Evolutionary conservation across 2,888 invertebrate genomes (phyloP).

Genomic region (Pyrgus malvae): DNA sequence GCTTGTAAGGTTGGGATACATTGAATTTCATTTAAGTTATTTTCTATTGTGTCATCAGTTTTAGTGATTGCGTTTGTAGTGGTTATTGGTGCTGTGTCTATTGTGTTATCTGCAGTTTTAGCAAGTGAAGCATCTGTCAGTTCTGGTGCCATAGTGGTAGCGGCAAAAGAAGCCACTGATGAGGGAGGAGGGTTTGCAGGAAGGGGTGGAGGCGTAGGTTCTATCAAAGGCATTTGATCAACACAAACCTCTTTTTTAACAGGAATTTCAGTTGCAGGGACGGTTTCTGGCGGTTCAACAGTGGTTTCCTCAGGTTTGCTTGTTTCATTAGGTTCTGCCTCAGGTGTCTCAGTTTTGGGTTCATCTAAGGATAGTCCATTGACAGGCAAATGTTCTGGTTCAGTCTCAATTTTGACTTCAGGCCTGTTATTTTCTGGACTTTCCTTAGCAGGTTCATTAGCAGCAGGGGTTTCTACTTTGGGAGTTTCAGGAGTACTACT

Average conservation of each 20-base stretch:
- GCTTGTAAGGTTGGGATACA: conserved; percentile 5
- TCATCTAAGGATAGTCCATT: conserved; percentile 70
- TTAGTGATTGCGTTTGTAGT: conserved; percentile 48
- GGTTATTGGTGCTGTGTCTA: conserved; percentile 52
- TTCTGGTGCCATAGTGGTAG: conserved; percentile 84
- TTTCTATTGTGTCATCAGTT: conserved; percentile 42
- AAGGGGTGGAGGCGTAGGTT: conserved; percentile 86
- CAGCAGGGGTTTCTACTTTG: conserved; percentile 47
- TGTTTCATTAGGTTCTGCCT: conserved; percentile 50
- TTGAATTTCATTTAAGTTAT: conserved; percentile 37
- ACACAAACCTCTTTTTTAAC: conserved; percentile 80
- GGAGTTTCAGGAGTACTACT: conserved; percentile 69
- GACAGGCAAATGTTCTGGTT: conserved; percentile 65
- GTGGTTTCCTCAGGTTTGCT: conserved; percentile 58
- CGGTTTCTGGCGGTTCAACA: conserved; percentile 58
- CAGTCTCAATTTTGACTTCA: conserved; percentile 47
- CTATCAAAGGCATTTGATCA: conserved; percentile 82
- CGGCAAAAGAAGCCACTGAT: conserved; percentile 88
- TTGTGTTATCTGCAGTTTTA: conserved; percentile 61
- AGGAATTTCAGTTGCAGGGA: conserved; percentile 69
- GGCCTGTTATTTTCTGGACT: conserved; percentile 47
- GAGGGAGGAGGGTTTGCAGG: conserved; percentile 89
- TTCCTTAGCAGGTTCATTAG: conserved; percentile 39
- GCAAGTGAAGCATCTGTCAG: conserved; percentile 68
- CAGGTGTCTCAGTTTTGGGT: conserved; percentile 50